A percentile compares a stretch with the other conserved stretches of the same genome.
phyloP scores from a whole-genome alignment of 2,113 vertebrate species.

The Coptodon rendalli region DNA sequence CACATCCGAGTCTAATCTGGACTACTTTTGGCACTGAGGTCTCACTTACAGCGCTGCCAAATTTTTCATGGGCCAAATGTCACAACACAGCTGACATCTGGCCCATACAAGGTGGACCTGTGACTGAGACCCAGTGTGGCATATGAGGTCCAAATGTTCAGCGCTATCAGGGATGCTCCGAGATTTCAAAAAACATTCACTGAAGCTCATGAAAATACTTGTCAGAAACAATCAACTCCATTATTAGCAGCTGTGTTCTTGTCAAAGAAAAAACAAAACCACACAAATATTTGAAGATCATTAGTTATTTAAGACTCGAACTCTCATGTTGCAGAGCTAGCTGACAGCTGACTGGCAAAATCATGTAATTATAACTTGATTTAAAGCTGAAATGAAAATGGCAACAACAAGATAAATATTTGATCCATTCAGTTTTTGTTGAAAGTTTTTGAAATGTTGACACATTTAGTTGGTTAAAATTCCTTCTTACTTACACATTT shows the following conservation, averaged over 20 bases:
- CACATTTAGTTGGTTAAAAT: neutral
- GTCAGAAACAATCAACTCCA: neutral
- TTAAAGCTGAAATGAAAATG: neutral
- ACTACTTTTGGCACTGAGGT: neutral
- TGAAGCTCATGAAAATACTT: neutral
- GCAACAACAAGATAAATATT: neutral
- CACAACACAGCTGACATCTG: neutral
- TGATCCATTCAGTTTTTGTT: neutral
- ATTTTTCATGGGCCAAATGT: neutral
- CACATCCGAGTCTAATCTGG: neutral
- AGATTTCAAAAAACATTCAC: neutral
- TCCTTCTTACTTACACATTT: neutral
- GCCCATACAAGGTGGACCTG: neutral
- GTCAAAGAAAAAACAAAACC: neutral
- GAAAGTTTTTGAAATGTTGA: neutral
- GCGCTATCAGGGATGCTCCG: no score
- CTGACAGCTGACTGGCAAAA: neutral
- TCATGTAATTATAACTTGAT: neutral
- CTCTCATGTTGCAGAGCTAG: neutral
- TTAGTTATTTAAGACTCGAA: neutral
- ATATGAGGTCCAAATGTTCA: neutral
- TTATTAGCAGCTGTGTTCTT: neutral
- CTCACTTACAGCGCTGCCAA: neutral
- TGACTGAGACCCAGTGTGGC: neutral
- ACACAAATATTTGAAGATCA: neutral